A percentile compares a stretch with the other conserved stretches of the same genome.
These are phyloP conservation scores for Planiliza haematocheilus DNA, from an alignment of 2,113 vertebrate species.

Conservation along the genomic window DNA sequence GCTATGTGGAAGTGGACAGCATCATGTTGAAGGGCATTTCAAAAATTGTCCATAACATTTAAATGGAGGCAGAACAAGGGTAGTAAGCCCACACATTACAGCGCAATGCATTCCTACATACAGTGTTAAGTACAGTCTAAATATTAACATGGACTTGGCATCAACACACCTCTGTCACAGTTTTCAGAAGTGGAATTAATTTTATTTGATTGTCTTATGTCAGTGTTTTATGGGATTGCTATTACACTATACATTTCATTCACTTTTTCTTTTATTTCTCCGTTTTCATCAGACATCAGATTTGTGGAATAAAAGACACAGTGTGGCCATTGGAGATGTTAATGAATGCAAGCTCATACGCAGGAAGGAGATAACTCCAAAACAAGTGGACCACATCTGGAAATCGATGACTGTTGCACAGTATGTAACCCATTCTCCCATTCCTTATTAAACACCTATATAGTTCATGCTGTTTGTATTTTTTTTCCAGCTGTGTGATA, in stretches of 20 bases:
- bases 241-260: neutral
- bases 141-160: neutral
- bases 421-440: conserved; percentile 48
- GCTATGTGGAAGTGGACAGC: too few relatives aligned
- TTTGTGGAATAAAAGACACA: conserved; percentile 78
- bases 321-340: conserved; percentile 75
- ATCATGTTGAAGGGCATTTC: too few relatives aligned
- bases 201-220: neutral
- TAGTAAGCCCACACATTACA: neutral
- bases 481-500: neutral
- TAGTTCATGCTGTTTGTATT: neutral
- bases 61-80: neutral
- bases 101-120: neutral
- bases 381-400: conserved; percentile 77
- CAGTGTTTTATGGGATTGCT: neutral
- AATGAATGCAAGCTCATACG: conserved; percentile 77
- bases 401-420: conserved; percentile 73
- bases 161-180: neutral
- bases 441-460: neutral
- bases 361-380: conserved; percentile 72
- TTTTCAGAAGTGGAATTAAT: neutral
- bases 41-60: neutral
- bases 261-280: neutral
- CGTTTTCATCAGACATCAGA: conserved; percentile 64
- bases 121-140: too few relatives aligned